Base-by-base conservation (phyloP, 1,140 invertebrate species). In the Caerostris extrusa region DNA sequence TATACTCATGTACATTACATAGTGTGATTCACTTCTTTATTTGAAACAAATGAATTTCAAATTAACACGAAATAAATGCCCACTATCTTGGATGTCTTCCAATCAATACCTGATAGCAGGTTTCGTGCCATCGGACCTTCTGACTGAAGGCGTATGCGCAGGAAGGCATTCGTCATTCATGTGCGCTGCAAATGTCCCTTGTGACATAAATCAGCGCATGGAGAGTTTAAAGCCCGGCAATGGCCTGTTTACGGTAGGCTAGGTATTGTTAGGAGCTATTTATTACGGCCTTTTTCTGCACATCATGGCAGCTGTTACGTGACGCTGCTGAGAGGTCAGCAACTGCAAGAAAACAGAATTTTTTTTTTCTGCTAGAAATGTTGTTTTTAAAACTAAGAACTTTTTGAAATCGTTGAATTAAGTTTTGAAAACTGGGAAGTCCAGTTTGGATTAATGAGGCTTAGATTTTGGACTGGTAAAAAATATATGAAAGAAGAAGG, bases 231-330 rank as follows among this genome's bases (percentile, higher is more conserved):
- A 67, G 17, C n/a, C 50, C 3, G 6, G 55, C 19, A 89, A 89
- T 89, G 69, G 87, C 61, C 19, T 89, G 87, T 89, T 89, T 89
- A 89, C 61, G 87, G 87, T 89, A 69, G 87, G 60, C 60, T 89
- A 89, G 34, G 57, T 89, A 89, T 67, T 89, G 61, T 69, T 86
- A 86, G 17, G 17, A 50, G 61, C 60, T 55, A 89, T 89, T 89
- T 89, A 69, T 69, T 67, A 69, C 14, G 87, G 5, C 87, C 69
- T 53, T 89, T 69, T 60, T 7, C 81, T 83, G 55, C 17, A 7
- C 34, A 6, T 83, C 53, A 19, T 71, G 81, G 81, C 81, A 83
- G 81, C 53, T 83, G 81, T 83, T 71, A 71, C 67, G 67, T 71
- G 67, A 71, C 10, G 67, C 67, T 50, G n/a, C 19, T 0, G 4